Percentiles rank a stretch among this genome's conserved stretches.
Conservation (phyloP, 2,113 vertebrate species). For the Trogon melanurus region DNA sequence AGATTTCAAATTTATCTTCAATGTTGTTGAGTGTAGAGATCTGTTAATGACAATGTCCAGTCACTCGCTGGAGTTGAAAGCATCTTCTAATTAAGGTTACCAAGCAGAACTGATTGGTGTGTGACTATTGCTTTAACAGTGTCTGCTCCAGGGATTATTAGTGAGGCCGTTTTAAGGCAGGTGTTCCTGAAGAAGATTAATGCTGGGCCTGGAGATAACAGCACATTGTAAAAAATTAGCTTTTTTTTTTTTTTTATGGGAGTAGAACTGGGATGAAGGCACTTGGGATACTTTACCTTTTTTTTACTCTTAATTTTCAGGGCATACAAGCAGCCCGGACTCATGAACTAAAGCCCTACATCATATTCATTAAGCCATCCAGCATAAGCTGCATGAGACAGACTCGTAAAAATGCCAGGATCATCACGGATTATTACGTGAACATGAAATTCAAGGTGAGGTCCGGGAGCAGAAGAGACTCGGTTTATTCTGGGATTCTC, state of each 20-base stretch:
- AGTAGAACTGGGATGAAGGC: neutral
- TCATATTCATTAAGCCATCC: slow-evolving; percentile 94
- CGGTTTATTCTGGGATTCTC: neutral
- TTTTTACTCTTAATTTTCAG: slow-evolving; percentile 65
- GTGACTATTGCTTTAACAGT: neutral
- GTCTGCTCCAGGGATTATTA: neutral
- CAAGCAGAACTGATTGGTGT: neutral
- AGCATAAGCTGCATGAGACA: slow-evolving; percentile 80
- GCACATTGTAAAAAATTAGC: neutral
- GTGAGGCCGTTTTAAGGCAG: neutral
- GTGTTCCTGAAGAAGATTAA: neutral
- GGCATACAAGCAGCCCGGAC: slow-evolving; percentile 85
- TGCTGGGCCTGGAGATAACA: neutral
- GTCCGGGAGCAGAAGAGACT: neutral
- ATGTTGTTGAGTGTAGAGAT: neutral
- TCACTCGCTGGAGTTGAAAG: neutral
- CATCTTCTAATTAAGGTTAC: neutral
- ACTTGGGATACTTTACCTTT: neutral
- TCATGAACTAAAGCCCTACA: slow-evolving; percentile 87
- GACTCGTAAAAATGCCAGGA: slow-evolving; percentile 84
- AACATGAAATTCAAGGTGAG: slow-evolving; percentile 89
- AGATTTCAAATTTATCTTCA: neutral
- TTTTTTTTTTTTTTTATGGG: neutral
- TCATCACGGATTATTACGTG: slow-evolving; percentile 89
- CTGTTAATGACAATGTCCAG: neutral